Percentiles rank a stretch among this genome's conserved stretches.
Evolutionary conservation across 2,888 invertebrate genomes (phyloP).

Genomic region (Hermaeophaga mercurialis): DNA sequence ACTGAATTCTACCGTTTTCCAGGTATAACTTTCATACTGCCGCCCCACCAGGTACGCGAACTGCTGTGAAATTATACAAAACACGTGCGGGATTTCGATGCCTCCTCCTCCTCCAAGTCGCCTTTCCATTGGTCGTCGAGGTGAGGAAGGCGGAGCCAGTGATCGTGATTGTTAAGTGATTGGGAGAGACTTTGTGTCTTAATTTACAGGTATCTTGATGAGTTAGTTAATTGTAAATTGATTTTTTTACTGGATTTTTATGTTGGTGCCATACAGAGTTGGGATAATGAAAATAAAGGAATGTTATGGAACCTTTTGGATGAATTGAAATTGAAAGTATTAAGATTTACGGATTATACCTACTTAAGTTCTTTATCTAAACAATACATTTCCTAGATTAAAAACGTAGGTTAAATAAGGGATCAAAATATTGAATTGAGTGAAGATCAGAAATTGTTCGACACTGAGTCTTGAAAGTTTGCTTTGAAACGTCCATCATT

Average conservation of each 20-base stretch:
- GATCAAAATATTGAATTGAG: no score
- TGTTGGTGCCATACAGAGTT: constrained; percentile 8
- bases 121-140: constrained; percentile 30
- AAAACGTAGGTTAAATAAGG: no score
- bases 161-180: constrained; percentile 34
- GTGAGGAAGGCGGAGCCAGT: constrained; percentile 24
- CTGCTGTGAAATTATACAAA: constrained; percentile 34
- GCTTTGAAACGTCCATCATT: no score
- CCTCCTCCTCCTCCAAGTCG: constrained; percentile 20
- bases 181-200: constrained; percentile 34
- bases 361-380: no score
- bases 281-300: no score
- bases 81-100: constrained; percentile 44
- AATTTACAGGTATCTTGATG: constrained; percentile 42
- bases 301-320: no score
- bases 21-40: constrained; percentile 46
- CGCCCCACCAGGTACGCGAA: constrained; percentile 39
- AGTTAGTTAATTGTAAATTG: constrained; percentile 45
- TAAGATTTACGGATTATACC: no score
- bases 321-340: no score
- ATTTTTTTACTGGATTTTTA: constrained; percentile 38
- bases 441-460: no score
- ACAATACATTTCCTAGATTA: no score
- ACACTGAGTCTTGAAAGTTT: no score
- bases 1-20: constrained; percentile 48